Percentiles rank a stretch among this genome's conserved stretches.
Conservation (phyloP, 2,113 vertebrate species). For the Numenius arquata region DNA sequence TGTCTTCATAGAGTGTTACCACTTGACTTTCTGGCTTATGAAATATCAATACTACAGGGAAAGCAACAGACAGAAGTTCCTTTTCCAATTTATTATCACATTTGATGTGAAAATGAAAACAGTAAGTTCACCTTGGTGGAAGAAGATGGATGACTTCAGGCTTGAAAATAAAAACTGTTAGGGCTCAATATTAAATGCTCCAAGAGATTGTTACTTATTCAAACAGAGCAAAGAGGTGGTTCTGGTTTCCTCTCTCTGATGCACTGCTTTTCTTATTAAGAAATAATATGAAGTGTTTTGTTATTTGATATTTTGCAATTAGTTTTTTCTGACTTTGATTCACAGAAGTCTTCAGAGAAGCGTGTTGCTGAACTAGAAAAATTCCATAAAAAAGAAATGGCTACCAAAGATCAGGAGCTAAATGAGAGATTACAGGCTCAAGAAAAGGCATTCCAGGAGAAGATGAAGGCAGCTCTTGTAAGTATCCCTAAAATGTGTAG, state of each 20-base stretch:
- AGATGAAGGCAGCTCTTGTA: constrained; percentile 84
- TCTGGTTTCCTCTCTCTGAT: not conserved
- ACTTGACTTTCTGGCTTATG: not conserved
- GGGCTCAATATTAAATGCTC: not conserved
- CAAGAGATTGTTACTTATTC: not conserved
- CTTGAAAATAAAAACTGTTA: not conserved
- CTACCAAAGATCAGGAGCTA: constrained; percentile 83
- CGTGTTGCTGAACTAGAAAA: constrained; percentile 81
- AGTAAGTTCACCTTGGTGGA: not conserved
- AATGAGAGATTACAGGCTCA: constrained; percentile 61
- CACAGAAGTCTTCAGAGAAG: constrained; percentile 88
- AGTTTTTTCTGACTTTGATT: not conserved
- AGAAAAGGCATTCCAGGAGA: constrained; percentile 71
- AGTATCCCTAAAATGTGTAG: constrained; percentile 20
- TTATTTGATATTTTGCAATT: not conserved
- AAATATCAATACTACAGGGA: not conserved
- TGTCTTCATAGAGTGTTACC: not conserved
- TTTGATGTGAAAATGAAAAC: not conserved
- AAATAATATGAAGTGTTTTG: not conserved
- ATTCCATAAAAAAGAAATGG: constrained; percentile 80
- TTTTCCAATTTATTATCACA: not conserved
- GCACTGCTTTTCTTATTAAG: not conserved
- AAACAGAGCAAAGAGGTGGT: not conserved
- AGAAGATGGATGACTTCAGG: not conserved
- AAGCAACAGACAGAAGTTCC: not conserved